Evolutionary conservation across 2,797 vertebrate genomes (phyloP), one percentile per base, ranked within the genome.

Genomic region (Sparidentex hasta): DNA sequence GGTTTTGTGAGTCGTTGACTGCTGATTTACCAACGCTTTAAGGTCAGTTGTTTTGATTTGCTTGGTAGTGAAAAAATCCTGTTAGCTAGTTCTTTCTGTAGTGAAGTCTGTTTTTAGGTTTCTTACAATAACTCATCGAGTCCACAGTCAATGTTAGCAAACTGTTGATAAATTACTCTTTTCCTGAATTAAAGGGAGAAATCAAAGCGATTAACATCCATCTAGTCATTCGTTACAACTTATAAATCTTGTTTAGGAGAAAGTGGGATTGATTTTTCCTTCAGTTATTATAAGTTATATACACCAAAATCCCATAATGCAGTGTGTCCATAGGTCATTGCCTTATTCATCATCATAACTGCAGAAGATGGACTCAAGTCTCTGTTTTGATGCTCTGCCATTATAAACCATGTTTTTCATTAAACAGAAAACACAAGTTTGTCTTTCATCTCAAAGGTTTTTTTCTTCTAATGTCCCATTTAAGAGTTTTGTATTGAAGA

Each of bases 321-420:
- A 76, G 11, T 65, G 57, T 56, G 51, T 83, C 54, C 80, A 44
- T 62, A 58, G 27, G 54, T 78, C 68, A 73, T 65, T 65, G 73
- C 73, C 54, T 84, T 74, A 47, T 29, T 59, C 48, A 47, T 72
- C 27, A 38, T 38, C 38, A 38, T 38, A 38, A 11, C 38, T 38
- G 38, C 38, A 38, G 9, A 9, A 38, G 33, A 38, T 38, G 33
- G 6, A 38, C 9, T 38, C 38, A 38, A 38, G n/a, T 38, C n/a
- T 68, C 51, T 67, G 69, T 71, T 77, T 56, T 64, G 66, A 67
- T 75, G 66, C 63, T 71, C 66, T 65, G 66, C 47, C 57, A 25
- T 54, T n/a, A 77, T 74, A 52, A 77, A 61, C 47, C 62, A 46
- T 64, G 44, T 78, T 78, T 78, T 78, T 72, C 72, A 82, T 72